These are phyloP conservation scores for Myocastor coypus DNA, from an alignment of 2,113 vertebrate species.

Conservation along the genomic window DNA sequence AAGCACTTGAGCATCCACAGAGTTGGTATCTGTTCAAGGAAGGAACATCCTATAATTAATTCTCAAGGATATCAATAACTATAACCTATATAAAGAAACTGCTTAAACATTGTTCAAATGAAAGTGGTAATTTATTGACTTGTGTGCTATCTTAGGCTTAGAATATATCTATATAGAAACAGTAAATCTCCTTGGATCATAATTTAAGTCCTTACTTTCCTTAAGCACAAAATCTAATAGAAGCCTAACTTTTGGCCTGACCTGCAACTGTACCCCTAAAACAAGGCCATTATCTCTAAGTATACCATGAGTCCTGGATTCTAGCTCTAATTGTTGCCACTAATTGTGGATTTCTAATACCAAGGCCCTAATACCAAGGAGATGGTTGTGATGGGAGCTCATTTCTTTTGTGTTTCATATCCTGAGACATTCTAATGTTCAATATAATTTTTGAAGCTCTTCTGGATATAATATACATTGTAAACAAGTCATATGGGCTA, in stretches of 20 bases:
- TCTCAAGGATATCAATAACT: neutral
- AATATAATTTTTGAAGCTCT: neutral
- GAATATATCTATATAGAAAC: slow-evolving; percentile 30
- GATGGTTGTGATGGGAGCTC: no score
- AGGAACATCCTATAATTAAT: neutral
- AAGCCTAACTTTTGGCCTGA: neutral
- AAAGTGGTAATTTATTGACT: neutral
- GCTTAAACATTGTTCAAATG: neutral
- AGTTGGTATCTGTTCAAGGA: neutral
- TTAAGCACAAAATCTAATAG: neutral
- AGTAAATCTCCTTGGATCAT: neutral
- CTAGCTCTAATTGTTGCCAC: neutral
- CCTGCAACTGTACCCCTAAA: neutral
- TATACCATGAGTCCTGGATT: neutral
- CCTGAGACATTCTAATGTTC: neutral
- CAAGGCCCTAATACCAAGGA: no score
- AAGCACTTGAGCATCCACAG: neutral
- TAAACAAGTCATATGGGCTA: neutral
- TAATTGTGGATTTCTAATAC: neutral
- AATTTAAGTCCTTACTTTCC: neutral
- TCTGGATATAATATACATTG: neutral
- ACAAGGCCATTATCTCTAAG: neutral
- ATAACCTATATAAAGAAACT: neutral
- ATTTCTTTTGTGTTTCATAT: neutral
- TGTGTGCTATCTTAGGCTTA: neutral